These are phyloP conservation scores for Plectrocnemia conspersa DNA, from an alignment of 1,140 invertebrate genomes.

Conservation along the genomic window DNA sequence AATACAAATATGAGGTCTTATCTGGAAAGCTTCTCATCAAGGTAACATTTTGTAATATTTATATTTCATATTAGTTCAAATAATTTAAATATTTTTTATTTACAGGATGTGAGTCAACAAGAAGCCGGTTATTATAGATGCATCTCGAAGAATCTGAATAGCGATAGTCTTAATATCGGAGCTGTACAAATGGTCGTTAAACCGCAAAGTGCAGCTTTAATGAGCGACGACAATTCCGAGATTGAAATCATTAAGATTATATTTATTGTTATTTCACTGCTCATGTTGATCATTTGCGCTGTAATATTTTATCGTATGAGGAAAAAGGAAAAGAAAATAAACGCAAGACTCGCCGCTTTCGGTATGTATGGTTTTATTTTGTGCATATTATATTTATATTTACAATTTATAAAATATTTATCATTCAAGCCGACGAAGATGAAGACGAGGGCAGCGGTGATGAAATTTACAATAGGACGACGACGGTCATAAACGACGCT, in stretches of 20 bases:
- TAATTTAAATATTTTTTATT: slow-evolving; percentile 32
- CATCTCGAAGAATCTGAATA: slow-evolving; percentile 55
- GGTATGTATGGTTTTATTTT: slow-evolving; percentile 36
- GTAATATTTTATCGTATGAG: slow-evolving; percentile 45
- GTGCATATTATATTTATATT: background rate
- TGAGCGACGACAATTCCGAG: slow-evolving; percentile 39
- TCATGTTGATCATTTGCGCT: slow-evolving; percentile 45
- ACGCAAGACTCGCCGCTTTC: slow-evolving; percentile 41
- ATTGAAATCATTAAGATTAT: slow-evolving; percentile 45
- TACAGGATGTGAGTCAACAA: slow-evolving; percentile 55
- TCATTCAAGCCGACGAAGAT: slow-evolving; percentile 44
- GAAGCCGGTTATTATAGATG: slow-evolving; percentile 63
- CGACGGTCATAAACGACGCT: slow-evolving; percentile 42
- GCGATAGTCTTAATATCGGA: slow-evolving; percentile 50
- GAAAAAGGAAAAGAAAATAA: slow-evolving; percentile 44
- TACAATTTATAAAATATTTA: slow-evolving; percentile 2
- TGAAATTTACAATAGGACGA: slow-evolving; percentile 50
- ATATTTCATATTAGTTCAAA: background rate
- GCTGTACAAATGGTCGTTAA: slow-evolving; percentile 59
- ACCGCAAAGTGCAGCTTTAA: slow-evolving; percentile 44
- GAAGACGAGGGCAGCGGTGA: slow-evolving; percentile 46
- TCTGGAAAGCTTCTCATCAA: slow-evolving; percentile 61
- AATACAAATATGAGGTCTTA: slow-evolving; percentile 66
- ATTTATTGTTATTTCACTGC: slow-evolving; percentile 45
- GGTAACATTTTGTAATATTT: slow-evolving; percentile 41